Conservation (phyloP, 2,797 vertebrate genomes). For the Cuniculus paca region DNA sequence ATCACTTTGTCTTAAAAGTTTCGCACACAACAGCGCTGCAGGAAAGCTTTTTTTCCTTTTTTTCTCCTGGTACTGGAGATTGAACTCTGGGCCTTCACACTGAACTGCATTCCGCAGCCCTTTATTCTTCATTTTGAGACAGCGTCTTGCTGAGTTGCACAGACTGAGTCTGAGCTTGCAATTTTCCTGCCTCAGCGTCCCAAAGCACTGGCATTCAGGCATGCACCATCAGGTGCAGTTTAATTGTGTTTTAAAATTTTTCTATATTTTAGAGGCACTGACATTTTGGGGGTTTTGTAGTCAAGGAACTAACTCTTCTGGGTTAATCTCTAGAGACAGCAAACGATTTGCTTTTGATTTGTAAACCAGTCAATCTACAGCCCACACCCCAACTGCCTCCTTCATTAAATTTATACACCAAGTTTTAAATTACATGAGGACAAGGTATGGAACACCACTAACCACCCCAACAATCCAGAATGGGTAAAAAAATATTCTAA, state of each 20-base stretch:
- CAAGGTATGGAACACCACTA: not conserved
- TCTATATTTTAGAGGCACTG: slow-evolving; percentile 50
- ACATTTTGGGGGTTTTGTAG: not conserved
- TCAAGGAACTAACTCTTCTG: not conserved
- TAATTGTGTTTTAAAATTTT: not conserved
- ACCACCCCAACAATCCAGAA: not conserved
- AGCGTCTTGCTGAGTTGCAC: not conserved
- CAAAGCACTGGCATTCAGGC: not conserved
- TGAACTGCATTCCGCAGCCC: not conserved
- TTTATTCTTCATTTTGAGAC: not conserved
- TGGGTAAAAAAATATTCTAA: slow-evolving; percentile 1
- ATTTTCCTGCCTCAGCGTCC: not conserved
- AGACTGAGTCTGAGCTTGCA: not conserved
- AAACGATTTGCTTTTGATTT: not conserved
- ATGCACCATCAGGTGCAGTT: no score
- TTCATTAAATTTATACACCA: not conserved
- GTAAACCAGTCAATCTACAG: not conserved
- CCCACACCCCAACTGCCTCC: not conserved
- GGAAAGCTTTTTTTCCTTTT: not conserved
- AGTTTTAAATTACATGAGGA: not conserved
- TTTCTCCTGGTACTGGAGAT: not conserved
- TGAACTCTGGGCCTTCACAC: not conserved
- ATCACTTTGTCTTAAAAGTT: no score
- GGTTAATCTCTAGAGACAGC: slow-evolving; percentile 13
- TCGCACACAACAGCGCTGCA: no score